Percentiles rank a stretch among this genome's conserved stretches.
These are phyloP conservation scores for Tachystola acroxantha DNA, from an alignment of 2,888 invertebrate species.

Conservation along the genomic window DNA sequence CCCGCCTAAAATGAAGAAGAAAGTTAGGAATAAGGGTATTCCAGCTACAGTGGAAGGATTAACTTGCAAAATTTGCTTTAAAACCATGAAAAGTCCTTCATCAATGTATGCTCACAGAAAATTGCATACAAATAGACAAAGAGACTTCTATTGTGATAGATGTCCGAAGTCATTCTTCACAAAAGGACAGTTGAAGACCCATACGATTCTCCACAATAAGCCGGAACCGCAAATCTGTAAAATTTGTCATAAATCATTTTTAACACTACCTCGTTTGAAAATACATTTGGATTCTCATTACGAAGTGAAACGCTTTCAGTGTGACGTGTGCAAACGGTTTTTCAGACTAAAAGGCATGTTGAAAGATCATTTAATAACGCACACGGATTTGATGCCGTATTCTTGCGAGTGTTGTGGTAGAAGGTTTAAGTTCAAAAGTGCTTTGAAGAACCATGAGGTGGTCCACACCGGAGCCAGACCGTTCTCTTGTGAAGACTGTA, in stretches of 20 bases:
- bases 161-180: constrained; percentile 14
- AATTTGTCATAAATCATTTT: constrained; percentile 4
- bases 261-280: background rate
- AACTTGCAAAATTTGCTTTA: constrained; percentile 52
- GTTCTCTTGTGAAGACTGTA: constrained; percentile 16
- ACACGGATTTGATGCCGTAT: constrained; percentile 83
- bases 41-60: constrained; percentile 55
- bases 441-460: constrained; percentile 12
- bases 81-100: constrained; percentile 11
- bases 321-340: constrained; percentile 21
- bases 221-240: constrained; percentile 8
- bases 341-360: constrained; percentile 36
- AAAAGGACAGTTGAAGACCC: constrained; percentile 1
- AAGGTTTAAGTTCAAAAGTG: constrained; percentile 79
- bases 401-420: constrained; percentile 82
- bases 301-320: constrained; percentile 17
- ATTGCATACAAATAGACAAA: constrained; percentile 20
- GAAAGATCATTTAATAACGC: constrained; percentile 80
- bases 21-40: constrained; percentile 6
- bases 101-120: constrained; percentile 10
- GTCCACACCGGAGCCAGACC: constrained; percentile 19
- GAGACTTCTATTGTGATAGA: constrained; percentile 13
- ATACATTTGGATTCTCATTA: constrained; percentile 20
- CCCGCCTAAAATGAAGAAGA: constrained; percentile 35
- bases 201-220: constrained; percentile 6